Evolutionary conservation across 2,888 invertebrate genomes (phyloP).

Genomic region (Philhelius pedissequus): DNA sequence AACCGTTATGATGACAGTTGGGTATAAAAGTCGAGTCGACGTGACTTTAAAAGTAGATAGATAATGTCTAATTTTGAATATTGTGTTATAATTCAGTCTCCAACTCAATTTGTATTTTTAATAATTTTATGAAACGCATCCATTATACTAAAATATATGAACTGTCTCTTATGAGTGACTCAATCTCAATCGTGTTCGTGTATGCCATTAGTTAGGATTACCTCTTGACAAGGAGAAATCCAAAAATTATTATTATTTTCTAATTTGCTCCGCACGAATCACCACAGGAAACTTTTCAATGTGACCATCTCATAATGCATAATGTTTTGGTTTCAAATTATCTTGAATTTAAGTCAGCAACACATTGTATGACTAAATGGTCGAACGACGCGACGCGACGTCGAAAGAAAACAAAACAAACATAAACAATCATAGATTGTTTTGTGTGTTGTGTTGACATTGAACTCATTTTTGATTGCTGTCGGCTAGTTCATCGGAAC

Average conservation of each 20-base stretch:
- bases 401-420: not conserved
- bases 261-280: not conserved
- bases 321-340: not conserved
- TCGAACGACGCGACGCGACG: too few species aligned
- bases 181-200: too few species aligned
- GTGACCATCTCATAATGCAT: too few species aligned
- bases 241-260: conserved; percentile 6
- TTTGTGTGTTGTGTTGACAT: conserved; percentile 20
- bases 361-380: not conserved
- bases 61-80: too few species aligned
- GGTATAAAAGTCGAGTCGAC: too few species aligned
- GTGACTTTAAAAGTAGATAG: too few species aligned
- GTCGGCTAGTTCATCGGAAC: conserved; percentile 6
- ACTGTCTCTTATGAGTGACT: not conserved
- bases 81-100: too few species aligned
- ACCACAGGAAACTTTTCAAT: not conserved
- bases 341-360: not conserved
- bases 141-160: too few species aligned
- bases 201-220: not conserved
- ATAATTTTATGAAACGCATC: too few species aligned
- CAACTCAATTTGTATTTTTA: too few species aligned
- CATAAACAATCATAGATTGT: not conserved
- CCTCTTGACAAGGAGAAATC: not conserved
- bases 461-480: conserved; percentile 19
- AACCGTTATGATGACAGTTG: too few species aligned